Evolutionary conservation across 2,888 invertebrate genomes (phyloP).

Genomic region (Lasioglossum zephyrum): DNA sequence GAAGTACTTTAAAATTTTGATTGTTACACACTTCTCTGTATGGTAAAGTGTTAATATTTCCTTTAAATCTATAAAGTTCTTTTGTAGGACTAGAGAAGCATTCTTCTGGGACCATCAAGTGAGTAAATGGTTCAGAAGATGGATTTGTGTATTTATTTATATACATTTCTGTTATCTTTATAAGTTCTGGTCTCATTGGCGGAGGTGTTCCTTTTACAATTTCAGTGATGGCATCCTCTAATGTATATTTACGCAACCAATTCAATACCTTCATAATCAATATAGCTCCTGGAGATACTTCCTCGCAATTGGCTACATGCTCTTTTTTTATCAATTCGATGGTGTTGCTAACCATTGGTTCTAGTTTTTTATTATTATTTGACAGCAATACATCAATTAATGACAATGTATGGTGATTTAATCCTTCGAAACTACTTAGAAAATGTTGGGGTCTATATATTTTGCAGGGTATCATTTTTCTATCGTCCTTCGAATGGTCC

Average conservation of each 20-base stretch:
- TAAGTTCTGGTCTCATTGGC: constrained; percentile 85
- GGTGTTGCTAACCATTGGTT: background rate
- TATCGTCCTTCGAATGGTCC: background rate
- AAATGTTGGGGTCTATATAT: constrained; percentile 90
- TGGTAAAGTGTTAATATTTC: constrained; percentile 62
- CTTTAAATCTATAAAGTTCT: constrained; percentile 70
- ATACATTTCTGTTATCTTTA: constrained; percentile 87
- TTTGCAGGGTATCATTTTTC: constrained; percentile 87
- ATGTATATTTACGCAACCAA: constrained; percentile 91
- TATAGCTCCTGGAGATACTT: constrained; percentile 85
- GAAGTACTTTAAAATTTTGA: constrained; percentile 50
- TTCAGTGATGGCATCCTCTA: constrained; percentile 89
- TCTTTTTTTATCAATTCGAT: background rate
- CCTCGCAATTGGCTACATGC: background rate
- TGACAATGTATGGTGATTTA: background rate
- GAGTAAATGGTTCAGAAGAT: constrained; percentile 66
- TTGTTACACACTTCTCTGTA: constrained; percentile 31
- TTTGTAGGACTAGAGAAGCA: constrained; percentile 69
- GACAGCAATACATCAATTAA: background rate
- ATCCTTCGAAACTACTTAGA: constrained; percentile 75
- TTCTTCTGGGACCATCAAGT: background rate
- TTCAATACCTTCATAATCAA: constrained; percentile 88
- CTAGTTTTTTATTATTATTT: background rate
- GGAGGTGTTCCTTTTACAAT: constrained; percentile 88
- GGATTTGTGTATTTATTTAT: constrained; percentile 87